Conservation (phyloP, 2,888 invertebrate genomes). For the Acleris emargana region DNA sequence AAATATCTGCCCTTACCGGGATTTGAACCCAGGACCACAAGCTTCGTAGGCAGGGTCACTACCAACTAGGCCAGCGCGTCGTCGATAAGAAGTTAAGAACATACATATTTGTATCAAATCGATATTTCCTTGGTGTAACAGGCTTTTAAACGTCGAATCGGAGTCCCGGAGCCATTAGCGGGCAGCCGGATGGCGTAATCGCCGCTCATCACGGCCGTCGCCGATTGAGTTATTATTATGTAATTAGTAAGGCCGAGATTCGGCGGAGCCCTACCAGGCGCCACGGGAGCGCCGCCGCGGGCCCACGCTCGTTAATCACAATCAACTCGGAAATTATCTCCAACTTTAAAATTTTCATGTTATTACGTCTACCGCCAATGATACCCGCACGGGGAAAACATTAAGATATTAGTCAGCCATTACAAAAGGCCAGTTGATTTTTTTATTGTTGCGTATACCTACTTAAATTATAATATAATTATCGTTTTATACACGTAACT, state of each 20-base stretch:
- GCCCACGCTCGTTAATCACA: conserved; percentile 75
- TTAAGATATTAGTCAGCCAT: conserved; percentile 21
- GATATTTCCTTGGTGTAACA: too few species aligned
- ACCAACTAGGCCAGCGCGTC: too few species aligned
- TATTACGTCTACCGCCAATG: conserved; percentile 31
- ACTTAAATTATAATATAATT: too few species aligned
- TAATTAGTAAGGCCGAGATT: conserved; percentile 70
- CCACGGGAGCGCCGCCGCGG: conserved; percentile 59
- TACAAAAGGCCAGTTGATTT: background rate
- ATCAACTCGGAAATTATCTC: conserved; percentile 79
- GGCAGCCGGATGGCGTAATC: conserved; percentile 49
- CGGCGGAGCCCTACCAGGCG: conserved; percentile 54
- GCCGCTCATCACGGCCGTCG: conserved; percentile 55
- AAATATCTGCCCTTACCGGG: too few species aligned
- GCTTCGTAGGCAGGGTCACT: too few species aligned
- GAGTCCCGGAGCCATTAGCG: conserved; percentile 29
- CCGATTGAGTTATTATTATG: conserved; percentile 80
- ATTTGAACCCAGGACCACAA: too few species aligned
- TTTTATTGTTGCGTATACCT: too few species aligned
- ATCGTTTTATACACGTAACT: too few species aligned
- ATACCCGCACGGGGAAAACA: conserved; percentile 28
- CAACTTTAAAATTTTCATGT: conserved; percentile 70
- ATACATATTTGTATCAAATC: too few species aligned
- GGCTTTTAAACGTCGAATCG: background rate
- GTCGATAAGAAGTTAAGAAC: too few species aligned